Evolutionary conservation across 2,888 invertebrate species (phyloP).

Genomic region (Lithosia quadra): DNA sequence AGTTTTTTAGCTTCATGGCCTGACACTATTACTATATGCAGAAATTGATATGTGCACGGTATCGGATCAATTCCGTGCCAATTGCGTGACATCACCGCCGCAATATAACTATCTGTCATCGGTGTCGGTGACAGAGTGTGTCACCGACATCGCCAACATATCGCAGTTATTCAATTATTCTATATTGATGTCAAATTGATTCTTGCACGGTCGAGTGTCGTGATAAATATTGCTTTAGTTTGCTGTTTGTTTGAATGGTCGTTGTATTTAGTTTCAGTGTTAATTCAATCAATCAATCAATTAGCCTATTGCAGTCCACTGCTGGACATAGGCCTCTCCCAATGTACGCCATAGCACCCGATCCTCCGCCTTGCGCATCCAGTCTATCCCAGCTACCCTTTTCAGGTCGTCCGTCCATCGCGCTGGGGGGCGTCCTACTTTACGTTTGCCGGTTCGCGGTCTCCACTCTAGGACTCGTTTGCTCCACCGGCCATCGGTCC

Average conservation of each 20-base stretch:
- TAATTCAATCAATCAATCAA: no score
- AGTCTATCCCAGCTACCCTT: no score
- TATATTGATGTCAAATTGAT: constrained; percentile 78
- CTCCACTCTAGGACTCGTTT: no score
- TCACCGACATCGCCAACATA: constrained; percentile 65
- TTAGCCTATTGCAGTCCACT: no score
- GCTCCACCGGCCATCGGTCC: no score
- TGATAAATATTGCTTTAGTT: constrained; percentile 46
- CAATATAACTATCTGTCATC: constrained; percentile 22
- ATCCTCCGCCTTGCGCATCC: no score
- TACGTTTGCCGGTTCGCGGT: no score
- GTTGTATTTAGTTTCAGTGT: neutral
- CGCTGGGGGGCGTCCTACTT: no score
- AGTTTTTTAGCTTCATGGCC: no score
- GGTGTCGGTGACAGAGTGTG: constrained; percentile 46
- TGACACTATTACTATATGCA: constrained; percentile 67
- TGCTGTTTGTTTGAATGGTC: constrained; percentile 23
- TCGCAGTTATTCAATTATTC: constrained; percentile 78
- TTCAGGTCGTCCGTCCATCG: no score
- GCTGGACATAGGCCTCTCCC: no score
- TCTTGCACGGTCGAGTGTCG: constrained; percentile 40
- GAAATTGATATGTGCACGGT: constrained; percentile 68
- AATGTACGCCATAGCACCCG: no score
- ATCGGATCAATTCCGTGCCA: constrained; percentile 67
- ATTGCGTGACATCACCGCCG: constrained; percentile 49